Evolutionary conservation across 2,113 vertebrate species (phyloP), one percentile per base, ranked within the genome.

Genomic region (Lepus europaeus): DNA sequence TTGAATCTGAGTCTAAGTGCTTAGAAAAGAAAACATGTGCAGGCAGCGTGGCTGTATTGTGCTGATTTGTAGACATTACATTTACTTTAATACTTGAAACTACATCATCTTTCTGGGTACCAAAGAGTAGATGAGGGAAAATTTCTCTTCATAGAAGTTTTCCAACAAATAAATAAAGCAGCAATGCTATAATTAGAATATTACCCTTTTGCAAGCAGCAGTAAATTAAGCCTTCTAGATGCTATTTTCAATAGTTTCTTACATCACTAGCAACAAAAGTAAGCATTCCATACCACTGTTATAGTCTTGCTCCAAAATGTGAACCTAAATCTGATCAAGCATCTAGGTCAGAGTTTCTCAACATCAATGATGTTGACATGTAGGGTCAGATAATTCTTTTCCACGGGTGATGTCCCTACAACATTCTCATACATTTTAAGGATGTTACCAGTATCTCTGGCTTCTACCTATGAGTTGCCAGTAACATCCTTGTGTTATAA

Each of bases 11-110:
- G 12, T 72, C 69, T 94, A 82, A 95, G 68, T 68, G 80, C 33
- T 97, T 97, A 94, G 53, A 89, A 96, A 89, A 81, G 49, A 79
- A 97, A 96, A 90, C 92, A 88, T 95, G 77, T 96, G 39, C 69
- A 69, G 88, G n/a, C 95, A 91, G 79, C 84, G 45, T 95, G 94
- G 87, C 31, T 94, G 72, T 89, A 94, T 97, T 95, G 76, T 93
- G 7, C 20, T 80, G 25, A 87, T 95, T 97, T 92, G 5, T 93
- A 63, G 61, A 69, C 70, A 74, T 88, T 96, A 68, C 96, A 69
- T 78, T 63, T 16, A 90, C 56, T 69, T 93, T 74, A 81, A 27
- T 93, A 87, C 51, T 91, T 88, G 63, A 92, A 96, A 84, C 16
- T 70, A 90, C 93, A 53, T 64, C 49, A 68, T 68, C 9, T 92